A percentile compares a stretch with the other conserved stretches of the same genome.
phyloP scores from a whole-genome alignment of 2,797 vertebrate species.

The Crypturellus tataupa region DNA sequence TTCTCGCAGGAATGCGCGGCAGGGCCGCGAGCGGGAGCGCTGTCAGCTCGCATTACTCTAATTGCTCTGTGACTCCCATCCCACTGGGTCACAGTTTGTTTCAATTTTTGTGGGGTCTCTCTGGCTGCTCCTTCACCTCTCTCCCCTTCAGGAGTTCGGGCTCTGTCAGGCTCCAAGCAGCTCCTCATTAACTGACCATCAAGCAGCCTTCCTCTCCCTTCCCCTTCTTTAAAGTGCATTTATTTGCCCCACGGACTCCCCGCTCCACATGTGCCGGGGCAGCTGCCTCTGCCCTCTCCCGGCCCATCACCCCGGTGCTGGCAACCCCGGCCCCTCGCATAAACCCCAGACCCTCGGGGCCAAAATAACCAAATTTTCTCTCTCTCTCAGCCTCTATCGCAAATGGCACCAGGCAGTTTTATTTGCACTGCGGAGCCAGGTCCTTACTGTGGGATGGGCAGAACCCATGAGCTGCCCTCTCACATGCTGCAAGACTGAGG shows the following conservation, averaged over 20 bases:
- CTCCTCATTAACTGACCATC: slow-evolving; percentile 45
- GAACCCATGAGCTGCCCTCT: background rate
- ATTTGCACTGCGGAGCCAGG: background rate
- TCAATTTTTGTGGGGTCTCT: slow-evolving; percentile 38
- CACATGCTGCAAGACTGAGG: background rate
- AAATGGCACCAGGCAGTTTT: background rate
- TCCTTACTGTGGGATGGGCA: background rate
- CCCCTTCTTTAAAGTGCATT: background rate
- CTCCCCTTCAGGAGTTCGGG: slow-evolving; percentile 28
- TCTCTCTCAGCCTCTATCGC: background rate
- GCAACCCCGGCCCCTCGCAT: background rate
- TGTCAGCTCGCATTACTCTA: slow-evolving; percentile 62
- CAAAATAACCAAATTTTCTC: background rate
- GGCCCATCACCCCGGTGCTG: background rate
- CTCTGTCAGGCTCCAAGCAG: slow-evolving; percentile 9
- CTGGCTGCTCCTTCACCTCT: slow-evolving; percentile 50
- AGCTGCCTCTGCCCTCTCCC: background rate
- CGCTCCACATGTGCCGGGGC: background rate
- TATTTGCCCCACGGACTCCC: background rate
- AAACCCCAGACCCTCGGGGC: background rate
- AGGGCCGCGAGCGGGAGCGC: slow-evolving; percentile 52
- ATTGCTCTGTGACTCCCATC: slow-evolving; percentile 46
- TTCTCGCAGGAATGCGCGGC: slow-evolving; percentile 51
- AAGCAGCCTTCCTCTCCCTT: background rate
- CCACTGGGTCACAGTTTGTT: slow-evolving; percentile 48